These are phyloP conservation scores for Drosophila bipectinata DNA, from an alignment of 1,140 invertebrate genomes.

Conservation along the genomic window DNA sequence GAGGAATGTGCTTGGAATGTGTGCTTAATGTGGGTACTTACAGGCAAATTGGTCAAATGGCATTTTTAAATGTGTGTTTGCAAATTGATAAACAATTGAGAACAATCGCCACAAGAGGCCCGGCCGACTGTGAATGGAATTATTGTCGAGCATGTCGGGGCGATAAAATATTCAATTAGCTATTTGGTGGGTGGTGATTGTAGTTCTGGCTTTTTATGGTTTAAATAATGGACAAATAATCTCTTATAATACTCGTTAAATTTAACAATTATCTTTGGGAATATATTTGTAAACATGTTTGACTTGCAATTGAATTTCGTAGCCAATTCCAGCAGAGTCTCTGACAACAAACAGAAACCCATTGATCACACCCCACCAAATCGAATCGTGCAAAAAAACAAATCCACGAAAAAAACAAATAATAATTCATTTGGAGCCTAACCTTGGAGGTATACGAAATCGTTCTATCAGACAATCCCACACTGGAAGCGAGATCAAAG, in stretches of 20 bases:
- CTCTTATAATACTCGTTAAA: too few relatives aligned
- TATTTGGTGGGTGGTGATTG: background rate
- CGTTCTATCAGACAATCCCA: constrained; percentile 38
- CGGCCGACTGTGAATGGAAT: constrained; percentile 2
- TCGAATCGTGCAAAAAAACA: constrained; percentile 14
- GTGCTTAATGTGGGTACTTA: constrained; percentile 39
- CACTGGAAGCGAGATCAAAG: constrained; percentile 44
- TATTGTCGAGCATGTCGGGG: background rate
- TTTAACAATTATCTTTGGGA: too few relatives aligned
- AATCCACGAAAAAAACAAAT: constrained; percentile 5
- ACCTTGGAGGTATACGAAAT: constrained; percentile 35
- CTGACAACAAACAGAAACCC: constrained; percentile 2
- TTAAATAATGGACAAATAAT: background rate
- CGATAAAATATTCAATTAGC: background rate
- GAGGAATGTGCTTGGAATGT: constrained; percentile 24
- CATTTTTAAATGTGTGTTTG: constrained; percentile 37
- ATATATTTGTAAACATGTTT: background rate
- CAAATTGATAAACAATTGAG: constrained; percentile 45
- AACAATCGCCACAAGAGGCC: constrained; percentile 13
- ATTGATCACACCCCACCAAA: constrained; percentile 25
- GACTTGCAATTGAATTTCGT: background rate
- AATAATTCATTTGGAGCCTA: constrained; percentile 26
- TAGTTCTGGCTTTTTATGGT: background rate
- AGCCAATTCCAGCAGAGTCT: background rate
- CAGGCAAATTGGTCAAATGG: constrained; percentile 41